These are phyloP conservation scores for Ferdinandea cuprea DNA, from an alignment of 2,888 invertebrate species.

Conservation along the genomic window DNA sequence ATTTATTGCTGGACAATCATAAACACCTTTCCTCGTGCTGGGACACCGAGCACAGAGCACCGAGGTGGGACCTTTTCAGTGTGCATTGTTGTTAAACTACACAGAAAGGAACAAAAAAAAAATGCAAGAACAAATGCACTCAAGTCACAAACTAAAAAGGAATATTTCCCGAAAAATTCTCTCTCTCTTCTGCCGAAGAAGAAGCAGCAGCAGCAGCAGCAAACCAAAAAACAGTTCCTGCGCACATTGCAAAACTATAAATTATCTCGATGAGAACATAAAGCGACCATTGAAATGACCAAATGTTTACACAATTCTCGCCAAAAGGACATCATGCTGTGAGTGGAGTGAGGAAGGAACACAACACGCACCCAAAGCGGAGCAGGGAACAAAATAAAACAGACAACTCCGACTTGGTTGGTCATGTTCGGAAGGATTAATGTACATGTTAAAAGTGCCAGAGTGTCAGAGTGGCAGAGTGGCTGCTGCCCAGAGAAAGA, in stretches of 20 bases:
- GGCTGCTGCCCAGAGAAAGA: slow-evolving; percentile 30
- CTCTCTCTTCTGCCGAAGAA: slow-evolving; percentile 28
- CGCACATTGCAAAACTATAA: slow-evolving; percentile 73
- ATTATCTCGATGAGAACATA: slow-evolving; percentile 75
- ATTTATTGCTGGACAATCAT: slow-evolving; percentile 75
- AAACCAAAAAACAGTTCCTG: slow-evolving; percentile 47
- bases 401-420: slow-evolving; percentile 65
- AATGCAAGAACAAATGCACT: slow-evolving; percentile 13
- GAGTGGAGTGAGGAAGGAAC: slow-evolving; percentile 72
- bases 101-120: slow-evolving; percentile 36
- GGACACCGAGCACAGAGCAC: slow-evolving; percentile 24
- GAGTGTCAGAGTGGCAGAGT: no score
- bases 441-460: slow-evolving; percentile 74
- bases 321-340: slow-evolving; percentile 75
- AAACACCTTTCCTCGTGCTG: slow-evolving; percentile 74
- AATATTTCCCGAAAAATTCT: slow-evolving; percentile 29
- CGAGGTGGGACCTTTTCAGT: slow-evolving; percentile 68
- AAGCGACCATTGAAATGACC: slow-evolving; percentile 76
- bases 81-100: slow-evolving; percentile 62
- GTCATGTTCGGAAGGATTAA: slow-evolving; percentile 74
- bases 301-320: slow-evolving; percentile 76
- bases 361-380: slow-evolving; percentile 72
- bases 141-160: slow-evolving; percentile 30
- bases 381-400: slow-evolving; percentile 49
- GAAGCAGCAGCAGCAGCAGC: no score